Conservation (phyloP, 2,113 vertebrate genomes). For the Odocoileus hemionus region DNA sequence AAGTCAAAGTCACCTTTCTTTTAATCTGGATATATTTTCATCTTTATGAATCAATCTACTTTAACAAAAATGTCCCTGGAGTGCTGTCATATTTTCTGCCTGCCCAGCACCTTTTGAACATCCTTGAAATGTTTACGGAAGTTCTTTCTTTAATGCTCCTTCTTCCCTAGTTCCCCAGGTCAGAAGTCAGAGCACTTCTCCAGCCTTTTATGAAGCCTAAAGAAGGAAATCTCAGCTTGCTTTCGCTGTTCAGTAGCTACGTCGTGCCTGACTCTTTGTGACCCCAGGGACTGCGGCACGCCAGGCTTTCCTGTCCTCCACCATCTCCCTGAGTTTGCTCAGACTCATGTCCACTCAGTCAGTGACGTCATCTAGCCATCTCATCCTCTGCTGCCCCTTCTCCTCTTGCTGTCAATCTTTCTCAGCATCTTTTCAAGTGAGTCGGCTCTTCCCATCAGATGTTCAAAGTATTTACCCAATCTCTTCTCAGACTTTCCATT, state of each 20-base stretch:
- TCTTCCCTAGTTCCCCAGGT: background rate
- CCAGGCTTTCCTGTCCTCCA: background rate
- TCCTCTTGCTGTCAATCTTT: background rate
- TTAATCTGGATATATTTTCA: constrained; percentile 40
- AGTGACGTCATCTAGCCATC: background rate
- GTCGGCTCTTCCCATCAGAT: background rate
- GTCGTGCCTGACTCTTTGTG: background rate
- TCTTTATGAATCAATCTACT: background rate
- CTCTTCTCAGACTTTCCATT: background rate
- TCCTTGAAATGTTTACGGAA: background rate
- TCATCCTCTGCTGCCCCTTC: background rate
- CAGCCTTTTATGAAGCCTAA: background rate
- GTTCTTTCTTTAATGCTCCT: background rate
- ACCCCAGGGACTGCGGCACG: background rate
- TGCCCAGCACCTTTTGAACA: constrained; percentile 2
- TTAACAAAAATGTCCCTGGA: constrained; percentile 9
- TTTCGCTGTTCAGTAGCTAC: background rate
- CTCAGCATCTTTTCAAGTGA: background rate
- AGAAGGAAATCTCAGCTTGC: background rate
- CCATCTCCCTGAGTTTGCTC: background rate
- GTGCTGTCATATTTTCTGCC: background rate
- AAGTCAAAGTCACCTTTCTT: constrained; percentile 40
- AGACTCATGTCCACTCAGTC: background rate
- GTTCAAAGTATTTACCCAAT: background rate
- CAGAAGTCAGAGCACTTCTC: background rate